These are phyloP conservation scores for Eupithecia vulgata DNA, from an alignment of 2,888 invertebrate genomes.

Conservation along the genomic window DNA sequence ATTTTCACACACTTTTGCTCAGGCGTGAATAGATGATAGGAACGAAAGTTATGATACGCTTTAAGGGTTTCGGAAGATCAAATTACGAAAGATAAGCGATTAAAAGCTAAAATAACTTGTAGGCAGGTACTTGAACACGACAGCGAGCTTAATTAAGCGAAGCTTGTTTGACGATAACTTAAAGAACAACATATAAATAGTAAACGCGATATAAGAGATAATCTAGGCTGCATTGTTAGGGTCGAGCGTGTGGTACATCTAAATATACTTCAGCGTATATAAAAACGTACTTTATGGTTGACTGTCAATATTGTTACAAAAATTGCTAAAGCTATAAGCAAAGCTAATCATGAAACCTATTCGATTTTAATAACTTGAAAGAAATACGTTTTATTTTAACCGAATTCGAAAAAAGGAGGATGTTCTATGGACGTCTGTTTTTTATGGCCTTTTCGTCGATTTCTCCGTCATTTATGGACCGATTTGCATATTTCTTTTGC, in stretches of 20 bases:
- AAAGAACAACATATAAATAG: constrained; percentile 28
- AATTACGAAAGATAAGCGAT: constrained; percentile 13
- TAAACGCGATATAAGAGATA: constrained; percentile 32
- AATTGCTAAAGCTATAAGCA: neutral
- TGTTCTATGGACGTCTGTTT: too few species aligned
- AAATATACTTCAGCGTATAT: constrained; percentile 5
- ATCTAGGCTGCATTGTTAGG: constrained; percentile 31
- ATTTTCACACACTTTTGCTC: constrained; percentile 17
- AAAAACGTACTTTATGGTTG: neutral
- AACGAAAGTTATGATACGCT: neutral
- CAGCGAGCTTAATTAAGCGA: constrained; percentile 29
- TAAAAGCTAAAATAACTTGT: constrained; percentile 14
- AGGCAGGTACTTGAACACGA: constrained; percentile 5
- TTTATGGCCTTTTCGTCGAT: too few species aligned
- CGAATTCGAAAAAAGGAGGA: too few species aligned
- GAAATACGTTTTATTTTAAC: neutral
- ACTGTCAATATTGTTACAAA: neutral
- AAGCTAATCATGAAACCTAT: neutral
- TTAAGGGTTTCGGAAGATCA: neutral
- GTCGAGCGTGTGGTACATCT: constrained; percentile 12
- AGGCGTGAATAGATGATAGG: neutral
- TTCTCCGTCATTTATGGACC: too few species aligned
- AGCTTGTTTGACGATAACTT: constrained; percentile 29
- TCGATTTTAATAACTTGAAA: neutral
- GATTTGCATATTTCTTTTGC: too few species aligned